Evolutionary conservation across 2,797 vertebrate species (phyloP).

Genomic region (Sebastes cheni): DNA sequence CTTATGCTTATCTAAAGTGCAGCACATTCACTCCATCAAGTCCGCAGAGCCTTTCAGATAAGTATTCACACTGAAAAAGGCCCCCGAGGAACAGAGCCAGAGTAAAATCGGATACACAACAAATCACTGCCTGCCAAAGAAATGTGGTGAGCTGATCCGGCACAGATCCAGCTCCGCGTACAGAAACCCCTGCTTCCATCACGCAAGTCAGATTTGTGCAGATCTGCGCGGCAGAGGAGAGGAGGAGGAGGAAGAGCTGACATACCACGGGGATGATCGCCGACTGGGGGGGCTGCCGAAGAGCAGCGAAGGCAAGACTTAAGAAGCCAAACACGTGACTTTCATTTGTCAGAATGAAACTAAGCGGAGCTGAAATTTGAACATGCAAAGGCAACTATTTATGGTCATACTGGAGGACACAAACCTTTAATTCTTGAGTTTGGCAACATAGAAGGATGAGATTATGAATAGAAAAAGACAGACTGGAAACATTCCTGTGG

Average conservation of each 20-base stretch:
- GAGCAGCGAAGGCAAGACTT: conserved; percentile 23
- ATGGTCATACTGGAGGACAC: conserved; percentile 35
- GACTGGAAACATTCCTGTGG: conserved; percentile 59
- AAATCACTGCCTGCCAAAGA: conserved; percentile 55
- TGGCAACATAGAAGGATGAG: conserved; percentile 36
- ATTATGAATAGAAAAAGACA: conserved; percentile 54
- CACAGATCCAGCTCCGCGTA: conserved; percentile 39
- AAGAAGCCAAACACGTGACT: conserved; percentile 47
- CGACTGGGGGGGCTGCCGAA: conserved; percentile 34
- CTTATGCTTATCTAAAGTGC: conserved; percentile 45
- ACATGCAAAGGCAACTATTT: conserved; percentile 47
- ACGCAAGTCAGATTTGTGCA: conserved; percentile 37
- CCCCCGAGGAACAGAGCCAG: conserved; percentile 40
- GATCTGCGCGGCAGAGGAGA: conserved; percentile 13
- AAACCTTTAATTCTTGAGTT: conserved; percentile 29
- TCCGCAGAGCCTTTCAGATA: conserved; percentile 41
- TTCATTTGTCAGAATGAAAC: conserved; percentile 40
- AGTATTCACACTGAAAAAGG: conserved; percentile 55
- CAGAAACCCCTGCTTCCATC: conserved; percentile 40
- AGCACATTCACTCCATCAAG: conserved; percentile 36
- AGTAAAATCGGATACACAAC: conserved; percentile 53
- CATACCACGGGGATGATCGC: conserved; percentile 56
- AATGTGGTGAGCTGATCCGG: conserved; percentile 55
- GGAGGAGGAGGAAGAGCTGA: conserved; percentile 20
- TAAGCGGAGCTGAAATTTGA: conserved; percentile 35